These are phyloP conservation scores for Arremon aurantiirostris DNA, from an alignment of 2,797 vertebrate species.

Conservation along the genomic window DNA sequence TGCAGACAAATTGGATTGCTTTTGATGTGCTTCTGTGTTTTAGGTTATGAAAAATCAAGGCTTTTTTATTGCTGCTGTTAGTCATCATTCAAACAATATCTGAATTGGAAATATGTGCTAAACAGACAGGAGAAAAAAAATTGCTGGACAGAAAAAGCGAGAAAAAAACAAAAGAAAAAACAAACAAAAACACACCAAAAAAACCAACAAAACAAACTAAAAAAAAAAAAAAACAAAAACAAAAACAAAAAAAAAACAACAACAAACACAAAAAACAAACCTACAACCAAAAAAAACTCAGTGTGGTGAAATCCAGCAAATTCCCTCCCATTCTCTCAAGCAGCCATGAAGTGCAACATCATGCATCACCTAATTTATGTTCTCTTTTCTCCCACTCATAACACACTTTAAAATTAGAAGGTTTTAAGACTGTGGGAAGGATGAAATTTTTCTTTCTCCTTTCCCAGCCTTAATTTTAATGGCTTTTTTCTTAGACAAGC, in stretches of 20 bases:
- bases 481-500: neutral
- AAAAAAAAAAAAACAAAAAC: neutral
- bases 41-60: neutral
- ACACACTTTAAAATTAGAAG: neutral
- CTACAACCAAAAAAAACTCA: neutral
- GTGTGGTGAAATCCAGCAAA: neutral
- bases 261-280: no score
- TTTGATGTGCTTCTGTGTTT: neutral
- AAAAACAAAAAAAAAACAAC: no score
- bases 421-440: neutral
- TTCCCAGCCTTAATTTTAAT: neutral
- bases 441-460: neutral
- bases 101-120: neutral
- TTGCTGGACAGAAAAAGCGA: neutral
- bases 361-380: neutral
- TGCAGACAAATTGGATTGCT: neutral
- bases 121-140: neutral
- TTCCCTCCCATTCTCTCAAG: neutral
- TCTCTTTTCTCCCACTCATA: neutral
- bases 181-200: no score
- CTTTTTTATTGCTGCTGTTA: neutral
- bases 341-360: neutral
- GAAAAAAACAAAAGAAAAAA: rapidly evolving
- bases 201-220: rapidly evolving
- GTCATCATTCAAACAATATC: neutral